Percentiles rank a stretch among this genome's conserved stretches.
Evolutionary conservation across 1,140 invertebrate species (phyloP).

Genomic region (Cotesia vestalis): DNA sequence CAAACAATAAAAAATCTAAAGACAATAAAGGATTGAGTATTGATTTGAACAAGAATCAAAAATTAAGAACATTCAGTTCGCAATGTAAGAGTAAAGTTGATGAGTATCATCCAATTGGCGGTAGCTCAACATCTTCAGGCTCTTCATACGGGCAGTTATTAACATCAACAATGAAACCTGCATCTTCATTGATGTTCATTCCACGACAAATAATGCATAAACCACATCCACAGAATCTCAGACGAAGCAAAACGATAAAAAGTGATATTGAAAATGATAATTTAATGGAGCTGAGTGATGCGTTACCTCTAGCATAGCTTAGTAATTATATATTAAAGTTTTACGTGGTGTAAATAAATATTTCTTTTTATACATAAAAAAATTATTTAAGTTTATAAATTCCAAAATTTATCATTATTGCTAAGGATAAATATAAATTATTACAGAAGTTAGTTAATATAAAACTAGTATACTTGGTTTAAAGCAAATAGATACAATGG

Average conservation of each 20-base stretch:
- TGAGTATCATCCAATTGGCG: constrained; percentile 12
- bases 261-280: constrained; percentile 50
- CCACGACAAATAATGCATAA: constrained; percentile 56
- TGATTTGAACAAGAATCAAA: constrained; percentile 49
- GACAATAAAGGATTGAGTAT: constrained; percentile 26
- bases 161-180: constrained; percentile 34
- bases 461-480: background rate
- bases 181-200: constrained; percentile 51
- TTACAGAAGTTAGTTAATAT: too few species aligned
- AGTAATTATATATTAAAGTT: constrained; percentile 10
- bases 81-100: background rate
- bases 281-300: constrained; percentile 57
- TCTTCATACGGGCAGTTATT: too few species aligned
- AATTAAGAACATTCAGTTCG: constrained; percentile 47
- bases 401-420: too few species aligned
- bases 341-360: too few species aligned
- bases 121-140: background rate
- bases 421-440: too few species aligned
- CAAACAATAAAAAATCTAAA: background rate
- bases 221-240: constrained; percentile 50
- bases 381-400: too few species aligned
- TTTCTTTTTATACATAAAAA: constrained; percentile 41
- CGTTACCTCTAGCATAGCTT: constrained; percentile 42
- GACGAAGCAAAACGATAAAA: constrained; percentile 45
- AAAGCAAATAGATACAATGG: too few species aligned